Evolutionary conservation across 2,797 vertebrate genomes (phyloP).

Genomic region (Gastrophryne carolinensis): DNA sequence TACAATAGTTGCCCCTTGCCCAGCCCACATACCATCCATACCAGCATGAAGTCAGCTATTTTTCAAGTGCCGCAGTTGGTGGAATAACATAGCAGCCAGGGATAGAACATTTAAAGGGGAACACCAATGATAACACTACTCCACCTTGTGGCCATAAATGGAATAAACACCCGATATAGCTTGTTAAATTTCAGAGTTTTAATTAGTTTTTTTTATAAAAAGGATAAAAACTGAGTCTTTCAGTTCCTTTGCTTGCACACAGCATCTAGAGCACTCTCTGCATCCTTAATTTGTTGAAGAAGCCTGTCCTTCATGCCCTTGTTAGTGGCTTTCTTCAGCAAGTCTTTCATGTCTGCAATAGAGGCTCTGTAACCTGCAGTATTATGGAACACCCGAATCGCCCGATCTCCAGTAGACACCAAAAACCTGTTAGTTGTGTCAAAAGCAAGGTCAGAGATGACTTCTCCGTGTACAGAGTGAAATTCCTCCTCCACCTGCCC

Average conservation of each 20-base stretch:
- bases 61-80: no score
- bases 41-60: no score
- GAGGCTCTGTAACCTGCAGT: slow-evolving; percentile 81
- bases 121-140: no score
- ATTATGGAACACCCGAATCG: slow-evolving; percentile 86
- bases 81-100: no score
- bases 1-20: no score
- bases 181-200: fast-evolving
- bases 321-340: slow-evolving; percentile 80
- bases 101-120: no score
- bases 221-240: slow-evolving; percentile 36
- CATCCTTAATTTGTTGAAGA: slow-evolving; percentile 81
- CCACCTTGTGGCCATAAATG: no score
- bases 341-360: slow-evolving; percentile 81
- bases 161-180: no score
- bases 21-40: no score
- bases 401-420: slow-evolving; percentile 83
- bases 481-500: slow-evolving; percentile 85
- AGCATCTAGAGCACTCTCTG: slow-evolving; percentile 75
- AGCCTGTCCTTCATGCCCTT: slow-evolving; percentile 84
- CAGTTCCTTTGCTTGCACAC: slow-evolving; percentile 71
- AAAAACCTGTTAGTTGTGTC: slow-evolving; percentile 83
- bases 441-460: slow-evolving; percentile 79
- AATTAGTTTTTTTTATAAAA: slow-evolving; percentile 17
- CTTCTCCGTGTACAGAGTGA: slow-evolving; percentile 68